phyloP scores from a whole-genome alignment of 1,140 invertebrate genomes.

The Rhopalosiphum padi region DNA sequence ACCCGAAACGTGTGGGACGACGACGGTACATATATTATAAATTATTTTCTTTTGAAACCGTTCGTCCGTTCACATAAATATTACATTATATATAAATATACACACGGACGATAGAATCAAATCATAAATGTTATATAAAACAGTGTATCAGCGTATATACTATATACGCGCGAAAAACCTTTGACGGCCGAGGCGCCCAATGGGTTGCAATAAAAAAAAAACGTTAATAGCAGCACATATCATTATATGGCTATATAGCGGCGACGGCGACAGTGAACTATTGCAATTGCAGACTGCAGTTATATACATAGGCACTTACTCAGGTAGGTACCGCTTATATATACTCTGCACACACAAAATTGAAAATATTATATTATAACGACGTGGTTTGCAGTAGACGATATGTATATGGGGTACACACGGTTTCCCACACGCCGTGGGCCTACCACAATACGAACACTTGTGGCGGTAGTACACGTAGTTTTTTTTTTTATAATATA shows the following conservation, averaged over 20 bases:
- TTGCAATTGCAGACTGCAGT: not conserved
- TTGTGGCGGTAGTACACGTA: constrained; percentile 23
- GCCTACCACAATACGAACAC: constrained; percentile 54
- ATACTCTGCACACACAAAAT: not conserved
- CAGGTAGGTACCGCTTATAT: not conserved
- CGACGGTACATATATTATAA: not conserved
- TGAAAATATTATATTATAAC: not conserved
- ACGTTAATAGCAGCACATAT: too few relatives aligned
- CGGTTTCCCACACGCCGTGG: constrained; percentile 19
- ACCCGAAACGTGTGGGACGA: not conserved
- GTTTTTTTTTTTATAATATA: not conserved
- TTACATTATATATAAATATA: not conserved
- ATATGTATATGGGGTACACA: not conserved
- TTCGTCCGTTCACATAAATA: too few relatives aligned
- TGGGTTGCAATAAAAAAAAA: not conserved
- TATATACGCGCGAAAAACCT: not conserved
- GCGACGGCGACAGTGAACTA: not conserved
- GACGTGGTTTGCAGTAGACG: not conserved
- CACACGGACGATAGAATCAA: too few relatives aligned
- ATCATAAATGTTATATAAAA: not conserved
- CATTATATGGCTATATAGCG: not conserved
- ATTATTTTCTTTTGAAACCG: not conserved
- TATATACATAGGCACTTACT: not conserved
- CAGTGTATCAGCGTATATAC: not conserved
- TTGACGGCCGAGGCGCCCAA: not conserved